Evolutionary conservation across 1,140 invertebrate species (phyloP), one percentile per base, ranked within the genome.

Genomic region (Pteromalus puparum): DNA sequence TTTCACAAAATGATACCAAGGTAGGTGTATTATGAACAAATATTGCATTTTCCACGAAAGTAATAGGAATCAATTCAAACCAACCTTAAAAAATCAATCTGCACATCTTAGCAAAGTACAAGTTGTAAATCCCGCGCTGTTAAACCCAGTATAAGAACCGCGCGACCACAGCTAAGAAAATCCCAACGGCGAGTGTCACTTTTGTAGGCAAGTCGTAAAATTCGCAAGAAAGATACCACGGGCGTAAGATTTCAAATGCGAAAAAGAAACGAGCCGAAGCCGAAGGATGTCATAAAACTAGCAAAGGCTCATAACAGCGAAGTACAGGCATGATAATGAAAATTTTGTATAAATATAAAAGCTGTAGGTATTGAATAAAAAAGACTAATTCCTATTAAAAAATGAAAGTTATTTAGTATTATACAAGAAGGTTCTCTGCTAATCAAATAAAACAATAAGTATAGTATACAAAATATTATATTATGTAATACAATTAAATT

Each of bases 201-300:
- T 21, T 13, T 15, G 26, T 65, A n/a, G 10, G 9, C 34, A 74
- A 30, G 12, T 46, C 48, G 24, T 74, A 74, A 82, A 61, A 74
- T 74, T 15, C 42, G 42, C 46, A 26, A 53, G 48, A 46, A 73
- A 53, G 6, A 42, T 73, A 26, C 26, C 12, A 61, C 26, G 38
- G 24, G 46, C 46, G 26, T 73, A 73, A 53, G 26, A 81, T 81
- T 81, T 81, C 46, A 81, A 53, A 24, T 18, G 10, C 5, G 26
- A 70, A 26, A 38, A 38, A 73, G 34, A 15, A 73, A 21, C 30
- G 18, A 38, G n/a, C 2, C n/a, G 72, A 81, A 81, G 28, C 10
- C 10, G 30, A 80, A 80, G n/a, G 42, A 61, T 26, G 18, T 24
- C 42, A 46, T 81, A 53, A 73, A 81, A 7, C 13, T 72, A 10